Evolutionary conservation across 2,113 vertebrate genomes (phyloP).

Genomic region (Hydrolagus affinis): DNA sequence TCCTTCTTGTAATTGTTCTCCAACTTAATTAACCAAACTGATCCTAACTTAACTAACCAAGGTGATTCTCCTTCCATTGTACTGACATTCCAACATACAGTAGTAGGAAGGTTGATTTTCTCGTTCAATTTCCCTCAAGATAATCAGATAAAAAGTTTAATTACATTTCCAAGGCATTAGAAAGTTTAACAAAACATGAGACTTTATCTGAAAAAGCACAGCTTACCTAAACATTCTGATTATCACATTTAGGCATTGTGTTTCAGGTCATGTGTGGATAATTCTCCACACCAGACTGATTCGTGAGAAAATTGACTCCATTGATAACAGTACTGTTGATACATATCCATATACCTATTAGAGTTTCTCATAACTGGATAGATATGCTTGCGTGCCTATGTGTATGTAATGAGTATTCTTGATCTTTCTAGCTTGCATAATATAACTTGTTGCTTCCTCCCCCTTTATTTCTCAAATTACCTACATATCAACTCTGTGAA

Average conservation of each 20-base stretch:
- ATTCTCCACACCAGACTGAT: too few relatives aligned
- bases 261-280: not conserved
- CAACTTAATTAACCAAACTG: too few relatives aligned
- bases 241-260: not conserved
- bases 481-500: not conserved
- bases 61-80: too few relatives aligned
- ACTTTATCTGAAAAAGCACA: not conserved
- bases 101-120: too few relatives aligned
- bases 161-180: not conserved
- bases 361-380: not conserved
- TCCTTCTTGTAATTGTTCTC: too few relatives aligned
- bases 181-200: not conserved
- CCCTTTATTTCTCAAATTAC: not conserved
- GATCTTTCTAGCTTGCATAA: not conserved
- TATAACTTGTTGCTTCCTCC: not conserved
- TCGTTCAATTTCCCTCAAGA: too few relatives aligned
- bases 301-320: too few relatives aligned
- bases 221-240: not conserved
- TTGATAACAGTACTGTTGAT: not conserved
- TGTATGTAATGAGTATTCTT: not conserved
- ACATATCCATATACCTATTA: not conserved
- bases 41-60: too few relatives aligned
- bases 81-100: too few relatives aligned
- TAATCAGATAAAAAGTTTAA: not conserved
- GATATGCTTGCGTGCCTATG: not conserved